phyloP scores from a whole-genome alignment of 2,888 invertebrate species.

The Elmis aenea region DNA sequence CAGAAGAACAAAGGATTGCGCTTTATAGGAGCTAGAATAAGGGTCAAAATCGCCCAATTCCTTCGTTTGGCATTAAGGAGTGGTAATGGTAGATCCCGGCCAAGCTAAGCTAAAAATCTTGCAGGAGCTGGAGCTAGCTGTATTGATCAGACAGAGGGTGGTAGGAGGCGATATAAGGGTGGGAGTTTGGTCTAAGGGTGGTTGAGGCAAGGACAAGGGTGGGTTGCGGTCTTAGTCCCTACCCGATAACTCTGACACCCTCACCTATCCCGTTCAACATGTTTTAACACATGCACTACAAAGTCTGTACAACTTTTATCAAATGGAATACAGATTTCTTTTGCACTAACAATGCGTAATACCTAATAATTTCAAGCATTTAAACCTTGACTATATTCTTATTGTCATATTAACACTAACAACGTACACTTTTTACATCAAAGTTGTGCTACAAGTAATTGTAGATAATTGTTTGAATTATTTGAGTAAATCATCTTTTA shows the following conservation, averaged over 20 bases:
- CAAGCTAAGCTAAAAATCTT: constrained; percentile 50
- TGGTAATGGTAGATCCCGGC: constrained; percentile 43
- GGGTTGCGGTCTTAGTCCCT: constrained; percentile 48
- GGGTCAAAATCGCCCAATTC: constrained; percentile 36
- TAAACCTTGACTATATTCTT: no score
- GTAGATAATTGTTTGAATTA: no score
- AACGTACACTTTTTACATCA: no score
- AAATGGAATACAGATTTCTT: no score
- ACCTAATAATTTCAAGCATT: no score
- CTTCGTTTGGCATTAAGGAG: constrained; percentile 45
- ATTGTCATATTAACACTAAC: no score
- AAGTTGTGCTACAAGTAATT: no score
- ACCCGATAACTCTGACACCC: constrained; percentile 41
- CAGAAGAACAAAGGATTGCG: constrained; percentile 31
- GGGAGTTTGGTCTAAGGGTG: constrained; percentile 43
- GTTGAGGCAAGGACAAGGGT: constrained; percentile 46
- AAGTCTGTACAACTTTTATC: no score
- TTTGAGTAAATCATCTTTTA: no score
- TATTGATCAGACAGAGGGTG: constrained; percentile 45
- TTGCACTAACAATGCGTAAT: no score
- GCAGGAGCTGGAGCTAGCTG: constrained; percentile 48
- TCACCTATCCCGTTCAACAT: constrained; percentile 32
- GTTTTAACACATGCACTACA: constrained; percentile 23
- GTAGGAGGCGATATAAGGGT: constrained; percentile 29
- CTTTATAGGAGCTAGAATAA: constrained; percentile 30